Conservation (phyloP, 2,797 vertebrate genomes). For the Lutra lutra region DNA sequence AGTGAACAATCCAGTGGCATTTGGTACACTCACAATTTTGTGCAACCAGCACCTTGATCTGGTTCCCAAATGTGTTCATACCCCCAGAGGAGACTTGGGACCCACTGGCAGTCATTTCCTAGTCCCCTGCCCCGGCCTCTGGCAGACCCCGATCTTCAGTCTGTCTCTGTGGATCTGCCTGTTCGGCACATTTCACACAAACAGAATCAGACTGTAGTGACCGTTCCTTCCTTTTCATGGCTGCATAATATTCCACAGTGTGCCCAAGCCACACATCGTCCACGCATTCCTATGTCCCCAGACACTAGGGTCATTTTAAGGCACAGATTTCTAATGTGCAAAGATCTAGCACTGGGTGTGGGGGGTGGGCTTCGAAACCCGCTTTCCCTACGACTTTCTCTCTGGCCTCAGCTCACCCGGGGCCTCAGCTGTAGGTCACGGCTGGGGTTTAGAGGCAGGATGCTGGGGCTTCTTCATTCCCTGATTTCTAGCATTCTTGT, state of each 20-base stretch:
- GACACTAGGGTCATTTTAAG: neutral
- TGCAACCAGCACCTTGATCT: neutral
- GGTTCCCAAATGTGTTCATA: neutral
- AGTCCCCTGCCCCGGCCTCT: neutral
- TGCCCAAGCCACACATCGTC: neutral
- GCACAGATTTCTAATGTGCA: neutral
- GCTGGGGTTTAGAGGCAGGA: neutral
- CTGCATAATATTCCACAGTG: neutral
- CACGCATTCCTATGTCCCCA: neutral
- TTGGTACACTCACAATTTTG: neutral
- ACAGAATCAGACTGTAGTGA: neutral
- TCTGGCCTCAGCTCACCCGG: too few species aligned
- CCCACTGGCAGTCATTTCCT: neutral
- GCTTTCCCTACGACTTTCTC: neutral
- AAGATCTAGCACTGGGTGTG: too few species aligned
- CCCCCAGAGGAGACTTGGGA: neutral
- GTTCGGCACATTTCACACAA: neutral
- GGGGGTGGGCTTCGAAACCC: neutral
- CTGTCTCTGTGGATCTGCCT: neutral
- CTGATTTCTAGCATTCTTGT: neutral
- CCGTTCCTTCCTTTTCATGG: neutral
- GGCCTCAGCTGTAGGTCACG: accelerated
- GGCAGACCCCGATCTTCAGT: neutral
- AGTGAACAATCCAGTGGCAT: neutral
- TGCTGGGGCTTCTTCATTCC: neutral